Base-by-base conservation (phyloP, 2,888 invertebrate genomes). In the Zelleria hepariella region DNA sequence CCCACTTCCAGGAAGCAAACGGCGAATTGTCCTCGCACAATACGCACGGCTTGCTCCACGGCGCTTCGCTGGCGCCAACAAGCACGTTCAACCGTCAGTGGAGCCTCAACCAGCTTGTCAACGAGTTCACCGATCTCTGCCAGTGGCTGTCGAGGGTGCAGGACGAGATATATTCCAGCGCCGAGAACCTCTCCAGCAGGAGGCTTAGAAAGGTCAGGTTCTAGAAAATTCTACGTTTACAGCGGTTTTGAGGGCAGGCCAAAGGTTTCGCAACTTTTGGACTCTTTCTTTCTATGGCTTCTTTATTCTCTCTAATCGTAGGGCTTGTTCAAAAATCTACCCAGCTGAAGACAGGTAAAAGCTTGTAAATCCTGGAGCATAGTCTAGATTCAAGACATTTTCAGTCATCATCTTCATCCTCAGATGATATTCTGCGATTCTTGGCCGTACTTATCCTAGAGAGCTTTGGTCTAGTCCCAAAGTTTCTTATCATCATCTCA, bases 131-230 rank as follows among this genome's bases (percentile, higher is more conserved):
- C 64, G 94, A 95, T 78, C 91, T 96, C 71, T 94, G 94, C 80
- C 93, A 93, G 71, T 95, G 95, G 95, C 90, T 95, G 69, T 93
- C 92, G 68, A 92, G 93, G 71, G 92, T 95, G 69, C 94, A 95
- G 77, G 93, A 93, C 82, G 91, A 93, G 73, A 92, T 94, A 66
- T 94, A 94, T 81, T 92, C 92, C 78, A 94, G 93, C 85, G 93
- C 93, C 71, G 93, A 93, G 76, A 93, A 92, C 73, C 80, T 93
- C 65, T 89, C 92, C 64, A 93, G 92, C 71, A 91, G 92, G 78
- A 91, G 92, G 72, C 82, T 93, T 71, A 90, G 93, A 78, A 91
- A 91, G 88, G 94, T 94, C n/a, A n/a, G n/a, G n/a, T n/a, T n/a
- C 10, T 53, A 8, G 15, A 2, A 42, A 42, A 42, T 42, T 10